phyloP scores from a whole-genome alignment of 2,888 invertebrate species.

The Polylopha cassiicola region DNA sequence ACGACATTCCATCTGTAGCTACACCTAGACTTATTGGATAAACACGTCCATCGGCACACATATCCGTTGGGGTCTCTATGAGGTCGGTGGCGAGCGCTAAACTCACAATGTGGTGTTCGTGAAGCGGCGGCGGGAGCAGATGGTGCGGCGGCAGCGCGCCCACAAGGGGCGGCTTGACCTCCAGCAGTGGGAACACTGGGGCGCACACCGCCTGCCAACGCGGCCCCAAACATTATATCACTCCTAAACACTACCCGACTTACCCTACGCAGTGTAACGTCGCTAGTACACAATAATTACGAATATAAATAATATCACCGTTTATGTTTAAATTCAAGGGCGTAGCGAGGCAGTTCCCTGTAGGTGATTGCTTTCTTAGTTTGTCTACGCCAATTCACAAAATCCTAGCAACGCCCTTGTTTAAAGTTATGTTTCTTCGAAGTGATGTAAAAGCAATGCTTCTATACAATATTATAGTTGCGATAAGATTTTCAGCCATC shows the following conservation, averaged over 20 bases:
- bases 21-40: constrained; percentile 2
- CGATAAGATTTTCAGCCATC: too few relatives aligned
- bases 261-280: not conserved
- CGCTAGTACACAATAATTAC: too few relatives aligned
- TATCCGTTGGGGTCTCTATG: constrained; percentile 34
- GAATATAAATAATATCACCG: too few relatives aligned
- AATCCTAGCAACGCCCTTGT: too few relatives aligned
- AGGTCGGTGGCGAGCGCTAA: constrained; percentile 37
- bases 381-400: too few relatives aligned
- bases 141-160: constrained; percentile 73
- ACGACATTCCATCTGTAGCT: too few relatives aligned
- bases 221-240: constrained; percentile 25
- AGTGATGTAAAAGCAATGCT: too few relatives aligned
- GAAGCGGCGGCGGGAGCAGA: constrained; percentile 79
- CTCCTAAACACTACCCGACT: constrained; percentile 18
- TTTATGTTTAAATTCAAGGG: too few relatives aligned
- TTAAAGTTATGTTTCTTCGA: too few relatives aligned
- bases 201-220: constrained; percentile 67
- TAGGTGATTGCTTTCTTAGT: too few relatives aligned
- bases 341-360: too few relatives aligned
- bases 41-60: constrained; percentile 1
- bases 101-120: constrained; percentile 81
- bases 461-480: too few relatives aligned
- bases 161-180: constrained; percentile 71
- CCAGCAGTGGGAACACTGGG: constrained; percentile 76